phyloP scores from a whole-genome alignment of 2,797 vertebrate species.

The Gambelia wislizenii region DNA sequence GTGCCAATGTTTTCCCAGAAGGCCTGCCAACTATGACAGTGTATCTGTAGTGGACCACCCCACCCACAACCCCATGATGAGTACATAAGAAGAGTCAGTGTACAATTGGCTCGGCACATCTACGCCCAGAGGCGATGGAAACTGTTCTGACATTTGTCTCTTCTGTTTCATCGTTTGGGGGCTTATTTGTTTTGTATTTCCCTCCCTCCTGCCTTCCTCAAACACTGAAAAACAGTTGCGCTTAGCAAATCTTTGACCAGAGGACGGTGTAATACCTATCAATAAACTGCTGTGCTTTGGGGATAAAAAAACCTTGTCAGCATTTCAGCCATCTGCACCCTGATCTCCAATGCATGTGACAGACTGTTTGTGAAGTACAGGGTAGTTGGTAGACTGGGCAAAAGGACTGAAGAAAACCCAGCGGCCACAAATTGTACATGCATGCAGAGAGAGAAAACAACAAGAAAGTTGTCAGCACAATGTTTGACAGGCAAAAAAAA shows the following conservation, averaged over 20 bases:
- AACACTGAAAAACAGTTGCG: background rate
- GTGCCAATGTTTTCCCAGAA: background rate
- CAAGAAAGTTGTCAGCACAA: background rate
- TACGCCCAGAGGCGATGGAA: background rate
- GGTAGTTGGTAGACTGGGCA: too few relatives aligned
- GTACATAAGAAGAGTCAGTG: background rate
- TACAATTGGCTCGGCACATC: background rate
- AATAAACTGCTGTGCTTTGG: background rate
- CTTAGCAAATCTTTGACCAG: conserved; percentile 7
- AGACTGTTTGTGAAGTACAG: background rate
- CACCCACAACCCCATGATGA: background rate
- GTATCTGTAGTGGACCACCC: background rate
- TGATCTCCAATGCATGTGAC: background rate
- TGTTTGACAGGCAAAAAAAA: background rate
- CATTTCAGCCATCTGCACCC: fast-evolving
- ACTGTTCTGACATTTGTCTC: background rate
- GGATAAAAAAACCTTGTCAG: background rate
- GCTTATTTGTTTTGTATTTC: background rate
- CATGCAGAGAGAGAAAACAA: too few relatives aligned
- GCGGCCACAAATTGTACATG: background rate
- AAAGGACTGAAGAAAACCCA: background rate
- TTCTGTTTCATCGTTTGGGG: conserved; percentile 5
- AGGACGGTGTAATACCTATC: fast-evolving
- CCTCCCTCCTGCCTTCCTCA: background rate
- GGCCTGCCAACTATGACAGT: background rate